Evolutionary conservation across 2,797 vertebrate genomes (phyloP).

Genomic region (Spondyliosoma cantharus): DNA sequence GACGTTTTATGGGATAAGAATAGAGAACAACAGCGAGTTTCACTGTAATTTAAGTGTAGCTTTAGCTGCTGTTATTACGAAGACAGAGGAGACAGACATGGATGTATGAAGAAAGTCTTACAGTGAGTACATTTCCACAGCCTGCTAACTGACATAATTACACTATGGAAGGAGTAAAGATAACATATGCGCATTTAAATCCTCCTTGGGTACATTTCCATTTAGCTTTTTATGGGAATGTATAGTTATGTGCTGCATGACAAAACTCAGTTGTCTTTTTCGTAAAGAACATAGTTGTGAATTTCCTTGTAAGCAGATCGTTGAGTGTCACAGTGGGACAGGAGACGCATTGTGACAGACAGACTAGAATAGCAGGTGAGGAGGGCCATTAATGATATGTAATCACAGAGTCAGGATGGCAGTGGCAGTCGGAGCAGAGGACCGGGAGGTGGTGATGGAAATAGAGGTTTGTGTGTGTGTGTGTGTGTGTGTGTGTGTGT

Average conservation of each 20-base stretch:
- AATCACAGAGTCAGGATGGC: constrained; percentile 70
- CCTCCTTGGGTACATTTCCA: background rate
- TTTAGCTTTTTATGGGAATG: background rate
- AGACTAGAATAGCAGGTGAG: constrained; percentile 63
- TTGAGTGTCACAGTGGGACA: constrained; percentile 27
- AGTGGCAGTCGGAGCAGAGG: constrained; percentile 53
- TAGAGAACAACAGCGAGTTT: background rate
- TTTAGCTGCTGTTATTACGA: background rate
- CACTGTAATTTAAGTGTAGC: background rate
- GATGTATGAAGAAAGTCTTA: background rate
- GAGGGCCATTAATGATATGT: constrained; percentile 75
- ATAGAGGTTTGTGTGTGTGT: constrained; percentile 55
- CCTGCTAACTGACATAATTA: background rate
- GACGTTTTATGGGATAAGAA: background rate
- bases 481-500: constrained; percentile 35
- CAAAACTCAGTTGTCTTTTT: constrained; percentile 11
- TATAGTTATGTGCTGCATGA: background rate
- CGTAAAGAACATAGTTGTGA: background rate
- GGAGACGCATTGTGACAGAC: constrained; percentile 54
- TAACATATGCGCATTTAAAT: background rate
- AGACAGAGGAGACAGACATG: background rate
- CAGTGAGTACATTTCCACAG: background rate
- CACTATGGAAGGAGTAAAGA: too few species aligned
- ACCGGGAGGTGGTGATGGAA: constrained; percentile 60
- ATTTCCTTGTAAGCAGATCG: constrained; percentile 21